A percentile compares a stretch with the other conserved stretches of the same genome.
phyloP scores from a whole-genome alignment of 2,888 invertebrate species.

The Netelia melanura region DNA sequence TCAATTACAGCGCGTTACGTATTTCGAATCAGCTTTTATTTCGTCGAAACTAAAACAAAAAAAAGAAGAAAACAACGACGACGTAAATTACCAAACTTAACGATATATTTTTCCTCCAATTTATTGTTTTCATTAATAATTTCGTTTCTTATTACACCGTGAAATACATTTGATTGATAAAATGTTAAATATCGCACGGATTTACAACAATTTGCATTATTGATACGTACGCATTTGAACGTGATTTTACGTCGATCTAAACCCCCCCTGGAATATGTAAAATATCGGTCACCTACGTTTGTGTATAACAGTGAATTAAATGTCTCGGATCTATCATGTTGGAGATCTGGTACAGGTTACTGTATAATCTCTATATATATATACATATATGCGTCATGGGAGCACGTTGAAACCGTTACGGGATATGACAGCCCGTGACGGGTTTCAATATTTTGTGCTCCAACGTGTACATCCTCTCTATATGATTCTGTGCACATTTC shows the following conservation, averaged over 20 bases:
- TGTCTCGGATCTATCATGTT: conserved; percentile 30
- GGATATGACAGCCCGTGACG: conserved; percentile 58
- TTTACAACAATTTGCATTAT: neutral
- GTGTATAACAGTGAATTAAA: conserved; percentile 44
- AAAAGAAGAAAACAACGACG: neutral
- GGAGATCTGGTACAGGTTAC: conserved; percentile 26
- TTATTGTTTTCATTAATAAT: neutral
- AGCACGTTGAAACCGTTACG: conserved; percentile 36
- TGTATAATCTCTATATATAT: neutral
- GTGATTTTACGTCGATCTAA: neutral
- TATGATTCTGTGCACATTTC: conserved; percentile 5
- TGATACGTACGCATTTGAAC: neutral
- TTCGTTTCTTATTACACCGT: neutral
- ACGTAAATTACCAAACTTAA: too few species aligned
- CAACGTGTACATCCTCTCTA: neutral
- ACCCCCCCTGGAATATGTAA: neutral
- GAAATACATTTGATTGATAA: neutral
- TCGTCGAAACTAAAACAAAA: neutral
- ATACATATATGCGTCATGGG: neutral
- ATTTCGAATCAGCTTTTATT: conserved; percentile 3
- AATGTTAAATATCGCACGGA: neutral
- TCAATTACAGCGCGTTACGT: conserved; percentile 39
- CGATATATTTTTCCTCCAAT: neutral
- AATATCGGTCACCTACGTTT: neutral
- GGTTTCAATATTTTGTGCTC: conserved; percentile 51